Evolutionary conservation across 1,140 invertebrate species (phyloP), one percentile per base, ranked within the genome.

Genomic region (Drosophila bipectinata): DNA sequence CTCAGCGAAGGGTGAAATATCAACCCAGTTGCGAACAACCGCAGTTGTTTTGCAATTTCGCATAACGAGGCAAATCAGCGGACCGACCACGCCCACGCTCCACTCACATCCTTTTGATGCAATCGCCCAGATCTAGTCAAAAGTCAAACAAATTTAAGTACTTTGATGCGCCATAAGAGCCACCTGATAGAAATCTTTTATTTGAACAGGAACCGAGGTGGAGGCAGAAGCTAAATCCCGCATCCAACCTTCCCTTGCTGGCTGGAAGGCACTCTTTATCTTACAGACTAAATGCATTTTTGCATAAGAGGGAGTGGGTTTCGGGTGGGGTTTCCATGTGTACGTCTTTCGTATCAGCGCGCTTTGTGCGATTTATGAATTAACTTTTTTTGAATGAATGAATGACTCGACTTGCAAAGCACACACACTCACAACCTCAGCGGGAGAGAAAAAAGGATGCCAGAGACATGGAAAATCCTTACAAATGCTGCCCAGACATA

Each of bases 151-250:
- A 79, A 79, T 87, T 88, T 79, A 87, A 88, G 83, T 87, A 87
- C 82, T 87, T 87, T 88, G 69, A 87, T 87, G 83, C 79, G 83
- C 74, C 71, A 88, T 79, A 88, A 88, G 82, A 87, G 82, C 66
- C 82, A 87, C 83, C 83, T 87, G 82, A 87, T 87, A 82, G 83
- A 87, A 82, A 87, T 87, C 83, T 88, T 88, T 87, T 88, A 82
- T 87, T 87, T 87, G 78, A 62, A 48, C 59, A 76, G 55, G 52
- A 32, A 47, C 28, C 18, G 21, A 24, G 41, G 26, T 28, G 41
- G 32, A 24, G 15, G 34, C n/a, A 44, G 30, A 7, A 14, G 44
- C 9, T 24, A 9, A 21, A 26, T 4, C 37, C 18, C 49, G 21
- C 51, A 59, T 54, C 45, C 15, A 37, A 52, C 58, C 51, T 39